Evolutionary conservation across 2,888 invertebrate genomes (phyloP).

Genomic region (Mimumesa dahlbomi): DNA sequence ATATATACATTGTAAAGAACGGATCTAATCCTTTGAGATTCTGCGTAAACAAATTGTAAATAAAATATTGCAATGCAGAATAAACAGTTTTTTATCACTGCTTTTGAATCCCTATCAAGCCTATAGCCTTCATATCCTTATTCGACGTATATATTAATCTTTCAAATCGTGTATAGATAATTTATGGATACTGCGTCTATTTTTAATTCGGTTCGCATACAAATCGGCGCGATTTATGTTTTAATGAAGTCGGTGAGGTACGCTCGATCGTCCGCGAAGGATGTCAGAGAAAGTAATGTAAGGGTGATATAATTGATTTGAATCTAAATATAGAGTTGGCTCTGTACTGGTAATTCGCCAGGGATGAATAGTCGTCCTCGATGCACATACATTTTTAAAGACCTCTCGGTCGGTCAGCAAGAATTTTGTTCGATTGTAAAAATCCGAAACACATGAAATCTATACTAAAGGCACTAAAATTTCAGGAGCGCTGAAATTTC

Average conservation of each 20-base stretch:
- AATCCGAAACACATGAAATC: too few relatives aligned
- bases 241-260: not conserved
- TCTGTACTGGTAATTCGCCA: not conserved
- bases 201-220: too few relatives aligned
- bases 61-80: not conserved
- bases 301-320: conserved; percentile 41
- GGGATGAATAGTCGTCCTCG: not conserved
- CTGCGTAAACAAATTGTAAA: not conserved
- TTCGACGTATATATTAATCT: not conserved
- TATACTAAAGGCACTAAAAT: too few relatives aligned
- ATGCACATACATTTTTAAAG: too few relatives aligned
- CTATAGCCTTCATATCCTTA: not conserved
- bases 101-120: not conserved
- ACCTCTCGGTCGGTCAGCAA: too few relatives aligned
- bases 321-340: conserved; percentile 38
- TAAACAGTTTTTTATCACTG: not conserved
- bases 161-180: not conserved
- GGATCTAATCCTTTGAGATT: too few relatives aligned
- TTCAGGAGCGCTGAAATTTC: too few relatives aligned
- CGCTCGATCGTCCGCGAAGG: not conserved
- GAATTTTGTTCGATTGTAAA: too few relatives aligned
- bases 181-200: too few relatives aligned
- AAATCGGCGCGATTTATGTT: too few relatives aligned
- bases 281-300: conserved; percentile 6
- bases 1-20: too few relatives aligned